Evolutionary conservation across 2,113 vertebrate genomes (phyloP), one percentile per base, ranked within the genome.

Genomic region (Cariama cristata): DNA sequence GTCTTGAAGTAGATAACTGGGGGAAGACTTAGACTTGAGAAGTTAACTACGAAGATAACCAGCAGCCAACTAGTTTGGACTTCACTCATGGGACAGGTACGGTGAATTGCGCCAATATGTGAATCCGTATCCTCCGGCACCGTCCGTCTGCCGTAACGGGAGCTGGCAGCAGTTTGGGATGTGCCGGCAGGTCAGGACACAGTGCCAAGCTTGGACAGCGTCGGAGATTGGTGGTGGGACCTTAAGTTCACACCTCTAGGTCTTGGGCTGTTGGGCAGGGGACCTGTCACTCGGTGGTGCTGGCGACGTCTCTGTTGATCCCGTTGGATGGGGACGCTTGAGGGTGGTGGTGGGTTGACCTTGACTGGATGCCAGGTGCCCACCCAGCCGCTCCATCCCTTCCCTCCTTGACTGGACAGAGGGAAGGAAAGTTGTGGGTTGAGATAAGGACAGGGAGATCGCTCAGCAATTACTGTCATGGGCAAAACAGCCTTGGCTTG

Each of bases 71-170:
- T 18, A 8, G 52, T 47, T 56, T 24, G 33, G 63, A 19, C 52
- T 58, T 28, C 1, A 7, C 33, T 35, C 40, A 4, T 3, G 24
- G 32, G 11, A 14, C 42, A 38, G 64, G 42, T 59, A 21, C 4
- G 15, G n/a, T 14, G 55, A 17, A 53, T 33, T 1, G 2, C 1
- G 8, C 15, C 5, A 0, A 3, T 2, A 17, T 7, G 22, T 2
- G 3, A 50, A 59, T 49, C n/a, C 5, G 2, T 49, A 7, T 47
- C 42, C 27, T 12, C 8, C 7, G 21, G 52, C 12, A 20, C 52
- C 0, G 4, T 47, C 40, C 1, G 2, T 38, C 38, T 35, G 52
- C 50, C 3, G 17, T 32, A 32, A 38, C 1, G 1, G 16, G 42
- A 32, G 50, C 26, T 15, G 2, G 20, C 12, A 33, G 63, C 40